Percentiles rank a stretch among this genome's conserved stretches.
Conservation (phyloP, 2,797 vertebrate genomes). For the Aplochiton taeniatus region DNA sequence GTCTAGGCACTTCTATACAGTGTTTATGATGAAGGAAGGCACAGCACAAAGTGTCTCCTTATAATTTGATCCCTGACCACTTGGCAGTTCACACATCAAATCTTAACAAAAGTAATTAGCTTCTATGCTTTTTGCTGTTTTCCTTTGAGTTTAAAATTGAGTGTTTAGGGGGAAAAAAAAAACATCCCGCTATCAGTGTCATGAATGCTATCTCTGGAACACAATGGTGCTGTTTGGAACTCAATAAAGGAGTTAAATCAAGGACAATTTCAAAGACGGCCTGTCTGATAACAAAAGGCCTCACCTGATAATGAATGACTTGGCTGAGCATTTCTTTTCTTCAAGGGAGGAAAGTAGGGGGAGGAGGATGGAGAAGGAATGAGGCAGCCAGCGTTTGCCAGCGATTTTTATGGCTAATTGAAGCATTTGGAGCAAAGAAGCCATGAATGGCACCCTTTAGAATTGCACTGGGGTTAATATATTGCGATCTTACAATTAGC, state of each 20-base stretch:
- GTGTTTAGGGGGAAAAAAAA: constrained; percentile 54
- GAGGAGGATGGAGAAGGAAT: constrained; percentile 26
- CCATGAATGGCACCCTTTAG: constrained; percentile 79
- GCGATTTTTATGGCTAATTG: constrained; percentile 82
- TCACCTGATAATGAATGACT: constrained; percentile 79
- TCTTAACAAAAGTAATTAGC: constrained; percentile 60
- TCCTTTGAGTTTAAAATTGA: constrained; percentile 46
- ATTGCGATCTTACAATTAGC: constrained; percentile 88
- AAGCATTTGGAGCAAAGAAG: constrained; percentile 81
- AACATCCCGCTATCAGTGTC: constrained; percentile 68
- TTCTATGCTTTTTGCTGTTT: constrained; percentile 66
- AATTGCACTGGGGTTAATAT: constrained; percentile 81
- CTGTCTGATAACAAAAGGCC: constrained; percentile 75
- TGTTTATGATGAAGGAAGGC: constrained; percentile 48
- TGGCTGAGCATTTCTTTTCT: constrained; percentile 61
- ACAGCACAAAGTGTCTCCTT: constrained; percentile 38
- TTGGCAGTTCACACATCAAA: constrained; percentile 46
- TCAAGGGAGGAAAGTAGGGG: constrained; percentile 36
- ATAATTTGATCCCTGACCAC: constrained; percentile 54
- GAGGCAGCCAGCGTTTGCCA: constrained; percentile 67
- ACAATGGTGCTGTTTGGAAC: constrained; percentile 74
- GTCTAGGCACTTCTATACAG: constrained; percentile 43
- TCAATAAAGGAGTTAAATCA: constrained; percentile 76
- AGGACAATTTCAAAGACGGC: constrained; percentile 79
- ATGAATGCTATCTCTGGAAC: constrained; percentile 82